Conservation (phyloP, 2,113 vertebrate species). For the Ornithorhynchus anatinus region DNA sequence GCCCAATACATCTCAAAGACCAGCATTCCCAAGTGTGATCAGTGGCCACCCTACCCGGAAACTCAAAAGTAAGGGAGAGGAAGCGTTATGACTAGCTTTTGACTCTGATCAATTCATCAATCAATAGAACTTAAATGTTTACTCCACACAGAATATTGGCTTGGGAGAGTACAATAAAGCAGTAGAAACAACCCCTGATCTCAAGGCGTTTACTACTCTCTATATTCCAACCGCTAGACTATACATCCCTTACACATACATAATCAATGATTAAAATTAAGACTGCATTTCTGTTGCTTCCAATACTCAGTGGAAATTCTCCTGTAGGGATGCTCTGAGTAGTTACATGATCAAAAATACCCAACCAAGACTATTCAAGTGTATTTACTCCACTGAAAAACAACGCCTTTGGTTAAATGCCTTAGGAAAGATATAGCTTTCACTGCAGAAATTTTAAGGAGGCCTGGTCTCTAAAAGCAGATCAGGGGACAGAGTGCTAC, state of each 20-base stretch:
- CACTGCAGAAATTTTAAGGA: fast-evolving
- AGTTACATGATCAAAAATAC: not conserved
- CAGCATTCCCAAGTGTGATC: no score
- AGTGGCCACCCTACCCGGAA: no score
- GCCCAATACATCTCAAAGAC: no score
- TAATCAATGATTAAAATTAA: conserved; percentile 5
- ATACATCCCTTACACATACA: conserved; percentile 11
- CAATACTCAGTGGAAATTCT: conserved; percentile 11
- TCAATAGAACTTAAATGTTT: not conserved
- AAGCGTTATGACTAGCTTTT: not conserved
- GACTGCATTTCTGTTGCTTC: conserved; percentile 1
- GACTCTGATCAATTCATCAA: not conserved
- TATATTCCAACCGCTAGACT: not conserved
- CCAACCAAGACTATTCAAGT: no score
- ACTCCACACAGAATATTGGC: not conserved
- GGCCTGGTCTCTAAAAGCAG: fast-evolving
- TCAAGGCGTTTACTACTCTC: fast-evolving
- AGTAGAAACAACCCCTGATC: not conserved
- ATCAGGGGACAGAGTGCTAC: no score
- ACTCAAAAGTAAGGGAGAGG: not conserved
- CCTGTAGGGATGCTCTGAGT: not conserved
- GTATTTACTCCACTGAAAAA: not conserved
- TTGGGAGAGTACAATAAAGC: not conserved
- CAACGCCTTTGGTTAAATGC: fast-evolving
- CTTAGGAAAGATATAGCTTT: not conserved